Evolutionary conservation across 2,888 invertebrate genomes (phyloP), one percentile per base, ranked within the genome.

Genomic region (Thecophora atra): DNA sequence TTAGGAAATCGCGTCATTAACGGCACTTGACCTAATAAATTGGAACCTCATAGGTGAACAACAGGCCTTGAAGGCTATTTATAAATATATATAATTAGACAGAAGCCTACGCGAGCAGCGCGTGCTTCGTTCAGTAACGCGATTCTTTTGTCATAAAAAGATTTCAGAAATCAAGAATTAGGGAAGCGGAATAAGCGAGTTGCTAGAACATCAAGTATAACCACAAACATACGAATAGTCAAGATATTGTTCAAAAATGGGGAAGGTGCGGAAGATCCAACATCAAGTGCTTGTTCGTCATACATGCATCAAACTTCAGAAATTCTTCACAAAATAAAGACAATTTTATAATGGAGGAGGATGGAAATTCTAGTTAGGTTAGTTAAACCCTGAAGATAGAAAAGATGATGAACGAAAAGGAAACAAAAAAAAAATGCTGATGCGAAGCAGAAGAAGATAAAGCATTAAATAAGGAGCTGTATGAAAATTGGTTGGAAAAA

Each of bases 281-380:
- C 52, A 47, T 70, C 66, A 66, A 72, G 65, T 69, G 65, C 65
- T 56, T 60, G 58, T 51, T 63, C 64, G 64, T 71, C 71, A 68
- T 71, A 64, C 54, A 24, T 71, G 37, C 37, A 37, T 37, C 37
- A 37, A 37, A 2, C 37, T 8, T 37, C 37, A 37, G 37, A 37
- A 67, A 73, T 62, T 64, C 30, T 54, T 62, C 44, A 71, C 42
- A 67, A 66, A 68, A 73, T 63, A 15, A 67, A 71, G 68, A 71
- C 68, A 73, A 71, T 64, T 68, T 73, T 71, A n/a, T n/a, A n/a
- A n/a, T n/a, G n/a, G n/a, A n/a, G n/a, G n/a, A n/a, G n/a, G n/a
- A n/a, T n/a, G n/a, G n/a, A n/a, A n/a, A n/a, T n/a, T n/a, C n/a
- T n/a, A n/a, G n/a, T n/a, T n/a, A n/a, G n/a, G n/a, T n/a, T n/a